Base-by-base conservation (phyloP, 2,888 invertebrate genomes). In the Stenurella melanura region DNA sequence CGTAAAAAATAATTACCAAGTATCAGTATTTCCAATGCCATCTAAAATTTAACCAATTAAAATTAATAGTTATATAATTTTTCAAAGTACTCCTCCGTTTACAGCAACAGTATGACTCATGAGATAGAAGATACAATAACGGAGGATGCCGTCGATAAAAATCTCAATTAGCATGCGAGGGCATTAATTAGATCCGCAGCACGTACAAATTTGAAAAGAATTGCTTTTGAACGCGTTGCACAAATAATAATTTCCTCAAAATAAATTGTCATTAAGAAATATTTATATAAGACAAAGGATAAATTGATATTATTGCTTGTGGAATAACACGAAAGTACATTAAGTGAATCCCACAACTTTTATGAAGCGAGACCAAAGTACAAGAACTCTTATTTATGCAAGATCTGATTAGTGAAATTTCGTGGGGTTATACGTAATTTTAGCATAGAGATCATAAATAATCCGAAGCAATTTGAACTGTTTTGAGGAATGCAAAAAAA, bases 61-160 rank as follows among this genome's bases (percentile, higher is more conserved):
- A 50, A n/a, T n/a, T 15, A n/a, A 50, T 50, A 50, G 50, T 58
- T 58, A 58, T 34, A 34, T 34, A 63, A 63, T 30, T 63, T 19
- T 26, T 64, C 58, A 15, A 64, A 38, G 38, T 17, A 64, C 61
- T 9, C 34, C 30, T 34, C 42, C 38, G 30, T 17, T 61, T 2
- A n/a, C 34, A 12, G n/a, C 21, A 19, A 58, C 1, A 58, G 19
- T 21, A 58, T 58, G 58, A 58, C 18, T 19, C 19, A 58, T 1
- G 4, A 15, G 50, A 15, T 15, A n/a, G n/a, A 3, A 50, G 50
- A 15, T 50, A 30, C 17, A 38, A n/a, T 58, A 42, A 34, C 30
- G 38, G 72, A 72, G 75, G 75, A 75, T 75, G 66, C 30, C 11
- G 70, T 58, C 42, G 75, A 75, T 75, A 66, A 66, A 70, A 42